Percentiles rank a stretch among this genome's conserved stretches.
Evolutionary conservation across 2,797 vertebrate genomes (phyloP).

Genomic region (Pseudomugil gertrudae): DNA sequence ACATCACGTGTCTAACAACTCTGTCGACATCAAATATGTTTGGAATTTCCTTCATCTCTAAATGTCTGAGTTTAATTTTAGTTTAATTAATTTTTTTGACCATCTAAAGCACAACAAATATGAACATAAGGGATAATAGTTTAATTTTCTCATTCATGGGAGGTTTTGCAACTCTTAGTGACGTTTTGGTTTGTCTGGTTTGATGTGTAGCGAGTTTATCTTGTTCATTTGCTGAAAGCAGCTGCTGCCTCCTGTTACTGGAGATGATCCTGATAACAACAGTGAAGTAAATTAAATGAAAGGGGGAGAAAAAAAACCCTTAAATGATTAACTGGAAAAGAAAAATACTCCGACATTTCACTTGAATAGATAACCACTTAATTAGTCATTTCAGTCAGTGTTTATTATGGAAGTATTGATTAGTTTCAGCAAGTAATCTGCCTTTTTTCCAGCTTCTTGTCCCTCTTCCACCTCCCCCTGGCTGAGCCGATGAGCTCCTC

Average conservation of each 20-base stretch:
- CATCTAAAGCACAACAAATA: not conserved
- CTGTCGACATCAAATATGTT: too few species aligned
- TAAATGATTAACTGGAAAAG: not conserved
- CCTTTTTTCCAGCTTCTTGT: not conserved
- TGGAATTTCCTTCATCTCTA: not conserved
- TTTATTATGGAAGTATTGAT: not conserved
- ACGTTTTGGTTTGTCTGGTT: not conserved
- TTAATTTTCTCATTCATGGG: not conserved
- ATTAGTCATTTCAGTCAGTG: not conserved
- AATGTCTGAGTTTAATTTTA: not conserved
- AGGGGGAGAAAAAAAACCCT: not conserved
- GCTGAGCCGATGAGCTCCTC: constrained; percentile 36
- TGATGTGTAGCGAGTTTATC: not conserved
- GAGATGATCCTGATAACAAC: not conserved
- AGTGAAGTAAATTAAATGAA: not conserved
- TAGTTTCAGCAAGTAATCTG: not conserved
- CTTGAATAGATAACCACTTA: not conserved
- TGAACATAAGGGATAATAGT: not conserved
- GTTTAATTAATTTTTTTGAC: not conserved
- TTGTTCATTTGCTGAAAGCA: not conserved
- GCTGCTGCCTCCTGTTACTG: not conserved
- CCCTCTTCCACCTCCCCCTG: not conserved
- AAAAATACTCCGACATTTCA: not conserved
- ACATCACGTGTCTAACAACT: too few species aligned
- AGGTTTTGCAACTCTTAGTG: not conserved